Base-by-base conservation (phyloP, 2,113 vertebrate genomes). In the Noctilio leporinus region DNA sequence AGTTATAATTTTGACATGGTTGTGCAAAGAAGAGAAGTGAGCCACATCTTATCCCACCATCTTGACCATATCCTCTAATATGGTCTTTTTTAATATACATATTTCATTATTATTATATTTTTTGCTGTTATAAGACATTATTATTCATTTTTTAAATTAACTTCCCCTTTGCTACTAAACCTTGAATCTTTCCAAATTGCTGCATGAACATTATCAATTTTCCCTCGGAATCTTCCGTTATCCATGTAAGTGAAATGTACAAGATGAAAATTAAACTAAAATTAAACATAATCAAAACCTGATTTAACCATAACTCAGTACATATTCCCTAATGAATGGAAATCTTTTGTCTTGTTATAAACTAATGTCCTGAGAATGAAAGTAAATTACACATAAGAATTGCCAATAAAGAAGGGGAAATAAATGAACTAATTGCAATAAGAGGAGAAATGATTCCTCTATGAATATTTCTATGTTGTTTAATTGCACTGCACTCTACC, bases 261-360 rank as follows among this genome's bases (percentile, higher is more conserved):
- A 95, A 93, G 33, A 82, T 51, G n/a, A 93, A 95, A 45, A 85
- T 53, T 69, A 80, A 87, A 84, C 51, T 90, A 86, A 91, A 91
- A 83, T 93, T 94, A 93, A 94, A 83, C 7, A 64, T 95, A 90
- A 87, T 95, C 76, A 92, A 93, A 95, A 65, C 45, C 62, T 67
- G 38, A 90, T 95, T 76, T 93, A 33, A 86, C 22, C 67, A 47
- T 59, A 87, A 57, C 65, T 72, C 45, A 80, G n/a, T 53, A 84
- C 33, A 85, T 35, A 84, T 43, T 84, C 40, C 59, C 43, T 81
- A 89, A 95, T 85, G 43, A 92, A 84, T 85, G 40, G 47, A 95
- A 92, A 92, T 69, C 38, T 95, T 89, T 95, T 93, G 55, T 93
- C 78, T 89, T 85, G 1, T 85, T 93, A 55, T 69, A 40, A 19